Evolutionary conservation across 1,140 invertebrate genomes (phyloP).

Genomic region (Drosophila nannoptera): DNA sequence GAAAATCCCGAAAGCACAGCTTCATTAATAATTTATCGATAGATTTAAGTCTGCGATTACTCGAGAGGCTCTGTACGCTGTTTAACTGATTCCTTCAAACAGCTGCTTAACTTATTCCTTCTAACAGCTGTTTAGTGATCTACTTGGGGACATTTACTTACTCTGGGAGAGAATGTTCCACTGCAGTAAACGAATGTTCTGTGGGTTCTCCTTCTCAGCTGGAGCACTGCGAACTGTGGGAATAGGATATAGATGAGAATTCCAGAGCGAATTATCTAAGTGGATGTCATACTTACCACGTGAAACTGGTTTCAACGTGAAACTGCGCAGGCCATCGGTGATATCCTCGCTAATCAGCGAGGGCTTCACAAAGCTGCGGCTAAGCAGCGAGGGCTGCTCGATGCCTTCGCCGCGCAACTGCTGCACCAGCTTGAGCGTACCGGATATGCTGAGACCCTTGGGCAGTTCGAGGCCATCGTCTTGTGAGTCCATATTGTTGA

Average conservation of each 20-base stretch:
- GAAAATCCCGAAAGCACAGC: too few species aligned
- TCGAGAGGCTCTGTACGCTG: too few species aligned
- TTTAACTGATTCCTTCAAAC: too few species aligned
- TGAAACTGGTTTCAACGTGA: constrained; percentile 80
- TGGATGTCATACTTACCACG: constrained; percentile 31
- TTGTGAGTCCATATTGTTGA: constrained; percentile 83
- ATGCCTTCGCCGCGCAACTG: constrained; percentile 56
- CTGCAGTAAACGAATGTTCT: constrained; percentile 83
- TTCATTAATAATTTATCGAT: too few species aligned
- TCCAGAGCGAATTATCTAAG: neutral
- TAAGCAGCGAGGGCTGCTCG: constrained; percentile 59
- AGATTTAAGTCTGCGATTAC: too few species aligned
- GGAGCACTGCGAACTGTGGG: constrained; percentile 61
- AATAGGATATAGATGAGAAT: neutral
- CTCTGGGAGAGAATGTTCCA: constrained; percentile 90
- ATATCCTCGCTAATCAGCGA: constrained; percentile 48
- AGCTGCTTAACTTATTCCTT: too few species aligned
- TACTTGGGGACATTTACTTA: constrained; percentile 79
- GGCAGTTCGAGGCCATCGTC: constrained; percentile 82
- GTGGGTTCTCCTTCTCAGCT: constrained; percentile 38
- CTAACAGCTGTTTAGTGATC: too few species aligned
- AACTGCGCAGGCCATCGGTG: constrained; percentile 76
- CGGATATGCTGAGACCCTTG: constrained; percentile 79
- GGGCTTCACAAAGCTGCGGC: constrained; percentile 66
- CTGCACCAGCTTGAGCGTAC: constrained; percentile 81